phyloP scores from a whole-genome alignment of 2,113 vertebrate genomes.

The Megalops atlanticus region DNA sequence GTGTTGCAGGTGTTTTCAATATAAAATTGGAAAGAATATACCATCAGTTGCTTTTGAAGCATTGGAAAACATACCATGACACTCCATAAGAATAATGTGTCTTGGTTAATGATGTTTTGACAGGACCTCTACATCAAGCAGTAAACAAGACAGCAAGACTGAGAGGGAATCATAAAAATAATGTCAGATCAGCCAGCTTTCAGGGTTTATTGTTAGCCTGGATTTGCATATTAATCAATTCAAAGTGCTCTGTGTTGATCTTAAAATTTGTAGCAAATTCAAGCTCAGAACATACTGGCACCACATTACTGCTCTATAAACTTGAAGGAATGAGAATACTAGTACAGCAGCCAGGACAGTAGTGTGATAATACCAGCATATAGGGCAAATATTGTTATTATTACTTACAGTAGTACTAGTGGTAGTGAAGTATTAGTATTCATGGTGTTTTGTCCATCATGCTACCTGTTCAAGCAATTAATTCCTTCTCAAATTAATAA shows the following conservation, averaged over 20 bases:
- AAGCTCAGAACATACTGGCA: not conserved
- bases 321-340: no score
- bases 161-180: not conserved
- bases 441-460: no score
- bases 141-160: slow-evolving; percentile 1
- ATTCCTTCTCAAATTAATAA: no score
- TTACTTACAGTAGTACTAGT: no score
- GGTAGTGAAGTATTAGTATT: no score
- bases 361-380: no score
- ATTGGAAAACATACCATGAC: not conserved
- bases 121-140: not conserved
- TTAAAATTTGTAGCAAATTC: not conserved
- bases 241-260: not conserved
- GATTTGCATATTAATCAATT: not conserved
- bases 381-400: no score
- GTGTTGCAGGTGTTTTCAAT: not conserved
- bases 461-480: no score
- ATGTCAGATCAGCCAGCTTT: slow-evolving; percentile 1
- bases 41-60: not conserved
- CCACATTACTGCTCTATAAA: no score
- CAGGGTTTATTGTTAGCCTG: not conserved
- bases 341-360: no score
- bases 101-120: not conserved
- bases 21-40: not conserved
- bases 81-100: not conserved